Evolutionary conservation across 2,113 vertebrate species (phyloP), one percentile per base, ranked within the genome.

Genomic region (Ptilorrhoa leucosticta): DNA sequence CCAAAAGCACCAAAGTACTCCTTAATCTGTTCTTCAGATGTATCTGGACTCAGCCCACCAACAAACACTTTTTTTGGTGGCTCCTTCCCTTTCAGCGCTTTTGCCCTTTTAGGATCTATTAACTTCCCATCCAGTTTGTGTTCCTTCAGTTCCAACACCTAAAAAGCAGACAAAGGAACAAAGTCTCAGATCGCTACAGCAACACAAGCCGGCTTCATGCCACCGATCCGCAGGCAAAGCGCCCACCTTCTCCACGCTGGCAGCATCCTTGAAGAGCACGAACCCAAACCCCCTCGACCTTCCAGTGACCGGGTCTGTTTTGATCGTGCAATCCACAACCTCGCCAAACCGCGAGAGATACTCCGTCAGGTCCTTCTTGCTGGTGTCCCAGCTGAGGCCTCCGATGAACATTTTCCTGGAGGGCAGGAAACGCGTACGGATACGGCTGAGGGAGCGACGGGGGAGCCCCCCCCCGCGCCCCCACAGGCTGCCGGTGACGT

Each of bases 341-440:
- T 99, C 99, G 23, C 99, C 99, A 83, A 99, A 99, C 18, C 98
- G 98, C 56, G 98, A 98, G 73, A 99, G 97, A 87, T 99, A 99
- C n/a, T 99, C 98, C 7, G 98, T 98, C 73, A 99, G 98, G 89
- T 99, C 99, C 90, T 99, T 99, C 97, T 99, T 99, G 97, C 98
- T 99, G 37, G 99, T 99, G 92, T 99, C 99, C 99, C 99, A 99
- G 96, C 98, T 99, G 80, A 99, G 98, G 57, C 98, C 99, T 68
- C 99, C 99, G 83, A 99, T 99, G 81, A 99, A 99, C 98, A 99
- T 99, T 93, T 99, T 99, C 89, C 99, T 99, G 93, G 23, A 87
- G 93, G 6, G 15, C 53, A 30, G 13, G 0, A 9, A 33, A 8
- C 0, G 10, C 11, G 47, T 0, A 6, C 1, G 50, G 53, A 15